Conservation (phyloP, 1,140 invertebrate species). For the Drosophila obscura region DNA sequence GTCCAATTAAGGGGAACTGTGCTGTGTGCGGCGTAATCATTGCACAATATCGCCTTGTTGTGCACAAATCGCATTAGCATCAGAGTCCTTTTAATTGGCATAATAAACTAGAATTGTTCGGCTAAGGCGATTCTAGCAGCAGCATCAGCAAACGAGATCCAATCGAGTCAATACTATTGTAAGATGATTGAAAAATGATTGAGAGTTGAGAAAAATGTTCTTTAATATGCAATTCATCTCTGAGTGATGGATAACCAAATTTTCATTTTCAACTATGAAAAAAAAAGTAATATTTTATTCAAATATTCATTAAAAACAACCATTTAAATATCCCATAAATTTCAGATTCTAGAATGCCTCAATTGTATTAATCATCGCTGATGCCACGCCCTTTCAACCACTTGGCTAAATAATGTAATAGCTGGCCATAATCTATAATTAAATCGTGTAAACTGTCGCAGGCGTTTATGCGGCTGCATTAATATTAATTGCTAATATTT, state of each 20-base stretch:
- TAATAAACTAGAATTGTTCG: constrained; percentile 53
- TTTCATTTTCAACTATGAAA: no score
- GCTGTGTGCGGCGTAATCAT: constrained; percentile 42
- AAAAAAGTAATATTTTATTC: no score
- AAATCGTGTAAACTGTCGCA: constrained; percentile 65
- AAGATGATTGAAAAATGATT: not conserved
- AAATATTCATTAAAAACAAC: no score
- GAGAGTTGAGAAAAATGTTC: not conserved
- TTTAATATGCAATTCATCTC: no score
- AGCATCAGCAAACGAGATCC: not conserved
- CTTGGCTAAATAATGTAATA: constrained; percentile 42
- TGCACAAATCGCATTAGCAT: constrained; percentile 56
- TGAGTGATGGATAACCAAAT: no score
- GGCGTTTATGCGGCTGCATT: constrained; percentile 61
- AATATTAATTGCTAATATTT: constrained; percentile 79
- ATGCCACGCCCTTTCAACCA: not conserved
- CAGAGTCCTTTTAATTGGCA: constrained; percentile 50
- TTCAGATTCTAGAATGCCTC: no score
- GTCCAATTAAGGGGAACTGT: constrained; percentile 70
- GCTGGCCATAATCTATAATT: constrained; percentile 70
- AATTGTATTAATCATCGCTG: no score
- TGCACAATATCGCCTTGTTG: constrained; percentile 49
- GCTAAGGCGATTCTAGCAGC: not conserved
- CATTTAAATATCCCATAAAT: not conserved
- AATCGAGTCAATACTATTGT: not conserved